Percentiles rank a stretch among this genome's conserved stretches.
phyloP scores from a whole-genome alignment of 2,797 vertebrate species.

The Brachyrhaphis roseni region DNA sequence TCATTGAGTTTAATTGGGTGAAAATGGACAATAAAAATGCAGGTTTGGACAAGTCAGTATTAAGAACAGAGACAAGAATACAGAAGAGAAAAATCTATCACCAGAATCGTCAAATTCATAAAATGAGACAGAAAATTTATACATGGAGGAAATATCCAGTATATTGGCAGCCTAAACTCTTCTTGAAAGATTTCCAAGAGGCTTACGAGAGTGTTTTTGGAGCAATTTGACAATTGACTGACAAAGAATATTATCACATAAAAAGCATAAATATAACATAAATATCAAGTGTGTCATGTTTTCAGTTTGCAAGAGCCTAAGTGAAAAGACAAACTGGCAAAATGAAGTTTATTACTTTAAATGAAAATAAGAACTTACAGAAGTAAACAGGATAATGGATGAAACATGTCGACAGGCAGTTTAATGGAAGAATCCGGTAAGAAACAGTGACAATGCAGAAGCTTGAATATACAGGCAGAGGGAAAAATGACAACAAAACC shows the following conservation, averaged over 20 bases:
- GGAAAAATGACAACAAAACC: background rate
- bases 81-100: background rate
- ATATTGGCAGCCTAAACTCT: background rate
- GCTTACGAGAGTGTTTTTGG: background rate
- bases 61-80: background rate
- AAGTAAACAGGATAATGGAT: background rate
- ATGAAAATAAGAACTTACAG: background rate
- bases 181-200: background rate
- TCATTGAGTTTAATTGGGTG: background rate
- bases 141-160: background rate
- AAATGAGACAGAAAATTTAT: background rate
- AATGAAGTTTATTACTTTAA: background rate
- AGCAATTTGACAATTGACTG: background rate
- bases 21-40: background rate
- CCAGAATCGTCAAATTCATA: background rate
- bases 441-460: background rate
- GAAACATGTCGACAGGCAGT: background rate
- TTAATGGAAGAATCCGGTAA: background rate
- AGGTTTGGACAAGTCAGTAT: background rate
- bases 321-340: background rate
- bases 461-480: background rate
- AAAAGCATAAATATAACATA: background rate
- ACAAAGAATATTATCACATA: background rate
- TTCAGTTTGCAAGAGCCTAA: background rate
- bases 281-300: background rate